Evolutionary conservation across 2,113 vertebrate genomes (phyloP).

Genomic region (Hippocampus abdominalis): DNA sequence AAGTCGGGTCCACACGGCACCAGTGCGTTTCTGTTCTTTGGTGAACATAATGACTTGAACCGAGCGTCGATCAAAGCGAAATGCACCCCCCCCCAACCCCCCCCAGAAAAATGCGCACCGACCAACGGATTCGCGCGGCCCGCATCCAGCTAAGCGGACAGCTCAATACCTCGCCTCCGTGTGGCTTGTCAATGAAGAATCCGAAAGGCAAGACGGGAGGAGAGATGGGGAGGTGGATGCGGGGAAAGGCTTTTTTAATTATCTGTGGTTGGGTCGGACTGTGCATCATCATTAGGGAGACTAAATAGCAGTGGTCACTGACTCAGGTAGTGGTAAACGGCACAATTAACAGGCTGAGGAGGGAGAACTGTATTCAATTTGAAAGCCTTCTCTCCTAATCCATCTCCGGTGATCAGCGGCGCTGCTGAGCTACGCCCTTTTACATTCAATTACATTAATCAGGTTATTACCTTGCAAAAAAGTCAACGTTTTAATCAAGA

Average conservation of each 20-base stretch:
- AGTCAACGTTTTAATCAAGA: conserved; percentile 99
- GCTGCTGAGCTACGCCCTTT: conserved; percentile 92
- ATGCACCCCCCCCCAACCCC: not conserved
- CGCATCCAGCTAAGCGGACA: conserved; percentile 65
- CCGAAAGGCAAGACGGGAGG: conserved; percentile 70
- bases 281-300: conserved; percentile 99
- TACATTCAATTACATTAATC: conserved; percentile 99
- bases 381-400: conserved; percentile 99
- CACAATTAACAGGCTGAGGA: conserved; percentile 94
- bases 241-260: conserved; percentile 86
- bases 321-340: conserved; percentile 99
- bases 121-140: conserved; percentile 43
- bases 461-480: conserved; percentile 98
- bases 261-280: conserved; percentile 92
- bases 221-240: conserved; percentile 46
- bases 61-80: conserved; percentile 22
- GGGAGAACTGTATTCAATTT: conserved; percentile 98
- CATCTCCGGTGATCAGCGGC: conserved; percentile 97
- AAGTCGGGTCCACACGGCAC: too few species aligned
- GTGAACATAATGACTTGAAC: conserved; percentile 19
- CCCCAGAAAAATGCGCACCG: conserved; percentile 7
- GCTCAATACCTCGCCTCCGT: conserved; percentile 73
- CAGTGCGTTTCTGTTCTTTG: not conserved
- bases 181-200: conserved; percentile 72
- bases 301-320: conserved; percentile 98